Evolutionary conservation across 2,888 invertebrate species (phyloP), one percentile per base, ranked within the genome.

Genomic region (Agrilus cyanescens): DNA sequence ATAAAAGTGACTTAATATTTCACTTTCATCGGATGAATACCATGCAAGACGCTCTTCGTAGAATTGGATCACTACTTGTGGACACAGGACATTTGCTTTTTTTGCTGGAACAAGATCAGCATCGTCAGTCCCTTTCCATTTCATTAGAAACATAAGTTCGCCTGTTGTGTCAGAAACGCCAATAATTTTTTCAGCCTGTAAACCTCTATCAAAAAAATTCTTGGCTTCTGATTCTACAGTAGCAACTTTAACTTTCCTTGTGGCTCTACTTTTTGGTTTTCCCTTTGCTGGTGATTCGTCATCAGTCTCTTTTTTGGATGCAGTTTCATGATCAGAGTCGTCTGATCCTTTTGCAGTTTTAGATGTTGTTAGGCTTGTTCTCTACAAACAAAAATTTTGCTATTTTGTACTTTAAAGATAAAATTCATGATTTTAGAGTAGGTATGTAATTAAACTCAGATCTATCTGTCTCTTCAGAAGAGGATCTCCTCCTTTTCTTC

Each of bases 41-140:
- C 95, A 96, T 37, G 93, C 93, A 16, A 96, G 76, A 53, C 95
- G 73, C 62, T 95, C 94, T 64, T 96, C 95, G 60, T 96, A 96
- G 66, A 96, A 96, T 41, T 85, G 81, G 41, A 96, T 96, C 8
- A 96, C 95, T 49, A 94, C 83, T 65, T 94, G 94, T 0, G 95
- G 95, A 58, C 94, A 95, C 57, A 85, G 84, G 1, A 83, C 70
- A 58, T 96, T 94, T 3, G 95, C 95, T 46, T 88, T 78, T 51
- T 85, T 78, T 1, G 95, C 90, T 0, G 90, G 88, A 4, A 96
- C 93, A 43, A 96, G 71, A 64, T 95, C 95, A 0, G 95, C 94
- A 62, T 95, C 94, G 58, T 95, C 95, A 0, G 85, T 85, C 44
- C 89, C 89, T 50, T 88, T 86, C 82, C 89, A 96, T 66, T 95